Percentiles rank a stretch among this genome's conserved stretches.
These are phyloP conservation scores for Desmophyllum pertusum DNA, from an alignment of 92 coral and sea anemone genomes.

Conservation along the genomic window DNA sequence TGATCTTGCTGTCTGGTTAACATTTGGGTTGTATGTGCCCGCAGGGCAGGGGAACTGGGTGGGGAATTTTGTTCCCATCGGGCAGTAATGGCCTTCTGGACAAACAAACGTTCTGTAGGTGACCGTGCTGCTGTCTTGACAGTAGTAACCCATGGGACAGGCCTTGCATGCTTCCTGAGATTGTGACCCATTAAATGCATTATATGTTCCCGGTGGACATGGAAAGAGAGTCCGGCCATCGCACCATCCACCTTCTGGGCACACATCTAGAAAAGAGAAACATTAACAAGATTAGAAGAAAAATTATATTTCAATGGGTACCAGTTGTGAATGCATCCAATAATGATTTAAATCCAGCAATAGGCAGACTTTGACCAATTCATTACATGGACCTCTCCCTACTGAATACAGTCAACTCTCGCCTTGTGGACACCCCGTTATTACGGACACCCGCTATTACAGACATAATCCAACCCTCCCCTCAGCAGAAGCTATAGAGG, in stretches of 20 bases:
- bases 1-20: slow-evolving; percentile 71
- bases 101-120: slow-evolving; percentile 68
- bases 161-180: slow-evolving; percentile 66
- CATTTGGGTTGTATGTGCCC: slow-evolving; percentile 85
- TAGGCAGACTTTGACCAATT: background rate
- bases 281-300: background rate
- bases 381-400: too few species aligned
- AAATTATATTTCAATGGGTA: too few species aligned
- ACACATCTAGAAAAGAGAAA: slow-evolving; percentile 67
- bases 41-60: slow-evolving; percentile 96
- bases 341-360: background rate
- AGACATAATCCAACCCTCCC: too few species aligned
- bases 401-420: too few species aligned
- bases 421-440: too few species aligned
- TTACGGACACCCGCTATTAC: too few species aligned
- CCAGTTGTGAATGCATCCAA: background rate
- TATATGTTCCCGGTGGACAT: slow-evolving; percentile 92
- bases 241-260: slow-evolving; percentile 95
- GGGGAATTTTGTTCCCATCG: slow-evolving; percentile 85
- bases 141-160: slow-evolving; percentile 92
- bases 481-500: too few species aligned
- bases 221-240: slow-evolving; percentile 91
- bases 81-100: slow-evolving; percentile 95
- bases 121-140: slow-evolving; percentile 82
- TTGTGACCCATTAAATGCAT: slow-evolving; percentile 76